phyloP scores from a whole-genome alignment of 2,113 vertebrate species.

The Setophaga coronata region DNA sequence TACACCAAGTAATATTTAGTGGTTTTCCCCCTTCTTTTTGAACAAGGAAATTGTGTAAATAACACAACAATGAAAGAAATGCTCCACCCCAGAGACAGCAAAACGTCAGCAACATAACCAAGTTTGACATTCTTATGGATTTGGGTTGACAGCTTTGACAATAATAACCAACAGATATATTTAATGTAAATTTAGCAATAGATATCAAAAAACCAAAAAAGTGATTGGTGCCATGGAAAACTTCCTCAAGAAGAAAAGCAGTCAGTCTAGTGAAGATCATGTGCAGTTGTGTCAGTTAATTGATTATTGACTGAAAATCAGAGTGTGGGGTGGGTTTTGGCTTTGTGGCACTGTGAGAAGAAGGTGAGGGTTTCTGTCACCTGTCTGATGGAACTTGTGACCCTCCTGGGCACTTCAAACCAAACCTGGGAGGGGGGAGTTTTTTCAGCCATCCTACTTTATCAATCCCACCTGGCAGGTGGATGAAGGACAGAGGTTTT shows the following conservation, averaged over 20 bases:
- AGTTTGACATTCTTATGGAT: neutral
- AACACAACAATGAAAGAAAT: neutral
- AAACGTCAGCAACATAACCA: neutral
- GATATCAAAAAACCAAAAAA: neutral
- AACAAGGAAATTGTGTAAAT: neutral
- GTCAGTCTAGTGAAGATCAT: neutral
- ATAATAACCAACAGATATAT: neutral
- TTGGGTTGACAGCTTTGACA: neutral
- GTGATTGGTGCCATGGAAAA: neutral
- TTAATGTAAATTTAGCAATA: neutral
- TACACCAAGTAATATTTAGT: neutral
- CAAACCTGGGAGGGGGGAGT: neutral
- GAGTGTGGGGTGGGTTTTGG: neutral
- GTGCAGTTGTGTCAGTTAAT: fast-evolving
- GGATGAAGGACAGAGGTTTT: neutral
- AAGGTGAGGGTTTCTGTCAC: neutral
- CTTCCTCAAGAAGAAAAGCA: neutral
- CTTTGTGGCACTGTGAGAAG: neutral
- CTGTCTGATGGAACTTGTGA: neutral
- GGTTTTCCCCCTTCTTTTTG: neutral
- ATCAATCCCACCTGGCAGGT: neutral
- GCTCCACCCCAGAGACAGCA: neutral
- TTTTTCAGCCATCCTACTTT: neutral
- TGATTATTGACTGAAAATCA: neutral
- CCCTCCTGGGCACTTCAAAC: neutral